These are phyloP conservation scores for Synergus gifuensis DNA, from an alignment of 2,888 invertebrate species.

Conservation along the genomic window DNA sequence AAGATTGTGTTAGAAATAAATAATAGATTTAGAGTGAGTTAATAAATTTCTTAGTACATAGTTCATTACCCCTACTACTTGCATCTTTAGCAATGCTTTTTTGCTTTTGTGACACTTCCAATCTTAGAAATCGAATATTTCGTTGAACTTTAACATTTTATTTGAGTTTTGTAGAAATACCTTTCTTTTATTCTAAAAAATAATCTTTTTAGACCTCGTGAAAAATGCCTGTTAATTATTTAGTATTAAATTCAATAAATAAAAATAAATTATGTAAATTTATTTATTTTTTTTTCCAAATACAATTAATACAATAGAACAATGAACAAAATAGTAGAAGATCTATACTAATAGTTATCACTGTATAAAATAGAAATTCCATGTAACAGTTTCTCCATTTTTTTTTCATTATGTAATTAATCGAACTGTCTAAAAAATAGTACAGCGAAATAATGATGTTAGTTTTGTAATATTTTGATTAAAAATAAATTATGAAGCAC, in stretches of 20 bases:
- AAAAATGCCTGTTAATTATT: no score
- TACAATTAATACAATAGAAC: neutral
- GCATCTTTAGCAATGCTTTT: constrained; percentile 21
- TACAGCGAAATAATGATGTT: neutral
- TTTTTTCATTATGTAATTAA: no score
- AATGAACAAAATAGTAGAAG: no score
- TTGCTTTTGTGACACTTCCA: constrained; percentile 34
- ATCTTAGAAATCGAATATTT: neutral
- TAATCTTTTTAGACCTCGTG: neutral
- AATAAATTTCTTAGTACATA: neutral
- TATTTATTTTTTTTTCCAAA: neutral
- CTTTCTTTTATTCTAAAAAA: neutral
- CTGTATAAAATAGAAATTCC: no score
- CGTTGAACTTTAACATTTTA: neutral
- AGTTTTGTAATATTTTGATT: neutral
- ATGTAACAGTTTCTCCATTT: no score
- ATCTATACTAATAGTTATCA: no score
- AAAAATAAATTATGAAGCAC: neutral
- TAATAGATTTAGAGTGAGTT: neutral
- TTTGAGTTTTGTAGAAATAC: neutral
- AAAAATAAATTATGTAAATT: no score
- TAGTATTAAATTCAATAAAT: no score
- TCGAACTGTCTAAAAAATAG: no score
- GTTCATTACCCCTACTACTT: constrained; percentile 25
- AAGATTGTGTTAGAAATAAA: neutral